These are phyloP conservation scores for Rhopilema esculentum DNA, from an alignment of 30 jellyfish, hydroid and myxozoan genomes.

Conservation along the genomic window DNA sequence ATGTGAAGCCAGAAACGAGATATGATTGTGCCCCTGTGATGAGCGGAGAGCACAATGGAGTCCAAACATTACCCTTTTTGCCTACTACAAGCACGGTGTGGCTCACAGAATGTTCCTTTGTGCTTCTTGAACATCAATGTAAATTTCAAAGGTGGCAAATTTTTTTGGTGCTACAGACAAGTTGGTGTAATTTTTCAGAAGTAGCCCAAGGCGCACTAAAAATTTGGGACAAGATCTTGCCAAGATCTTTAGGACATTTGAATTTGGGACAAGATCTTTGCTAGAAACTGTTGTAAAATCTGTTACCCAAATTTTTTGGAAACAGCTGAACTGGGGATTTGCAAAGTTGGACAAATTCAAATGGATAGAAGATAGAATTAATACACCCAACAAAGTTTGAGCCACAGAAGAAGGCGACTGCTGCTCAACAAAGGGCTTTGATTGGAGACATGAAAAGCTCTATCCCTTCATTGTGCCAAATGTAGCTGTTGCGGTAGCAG, in stretches of 20 bases:
- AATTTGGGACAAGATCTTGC: background rate
- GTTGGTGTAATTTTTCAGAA: too few relatives aligned
- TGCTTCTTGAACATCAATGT: background rate
- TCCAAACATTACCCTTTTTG: background rate
- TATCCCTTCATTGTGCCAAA: constrained; percentile 54
- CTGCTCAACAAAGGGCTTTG: constrained; percentile 63
- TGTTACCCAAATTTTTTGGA: constrained; percentile 34
- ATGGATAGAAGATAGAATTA: constrained; percentile 69
- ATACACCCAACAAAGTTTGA: constrained; percentile 60
- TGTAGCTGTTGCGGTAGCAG: too few relatives aligned
- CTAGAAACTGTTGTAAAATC: constrained; percentile 44
- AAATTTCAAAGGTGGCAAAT: background rate
- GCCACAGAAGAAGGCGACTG: constrained; percentile 56
- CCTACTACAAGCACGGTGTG: background rate
- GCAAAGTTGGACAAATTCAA: constrained; percentile 19
- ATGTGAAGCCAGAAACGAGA: constrained; percentile 5
- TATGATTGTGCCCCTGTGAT: constrained; percentile 19
- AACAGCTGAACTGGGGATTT: constrained; percentile 56
- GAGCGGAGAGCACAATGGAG: constrained; percentile 3
- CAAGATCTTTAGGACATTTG: too few relatives aligned
- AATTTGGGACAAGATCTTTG: too few relatives aligned
- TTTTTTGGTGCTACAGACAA: background rate
- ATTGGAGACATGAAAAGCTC: constrained; percentile 48
- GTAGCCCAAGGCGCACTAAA: background rate
- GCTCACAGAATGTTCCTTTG: background rate